These are phyloP conservation scores for Phenganax marumi DNA, from an alignment of 92 coral and sea anemone genomes.

Conservation along the genomic window DNA sequence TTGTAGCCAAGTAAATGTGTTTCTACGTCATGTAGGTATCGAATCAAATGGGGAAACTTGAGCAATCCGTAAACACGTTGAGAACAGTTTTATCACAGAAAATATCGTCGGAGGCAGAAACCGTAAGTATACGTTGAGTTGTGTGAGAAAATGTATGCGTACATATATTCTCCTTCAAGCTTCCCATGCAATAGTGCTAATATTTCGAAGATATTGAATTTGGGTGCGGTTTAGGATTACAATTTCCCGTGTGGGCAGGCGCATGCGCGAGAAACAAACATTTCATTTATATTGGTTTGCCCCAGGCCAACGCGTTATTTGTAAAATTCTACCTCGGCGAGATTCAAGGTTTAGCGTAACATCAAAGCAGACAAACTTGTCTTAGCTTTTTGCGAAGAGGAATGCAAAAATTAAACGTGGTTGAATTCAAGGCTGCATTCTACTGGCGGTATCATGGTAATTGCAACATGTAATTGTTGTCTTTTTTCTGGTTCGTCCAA, in stretches of 20 bases:
- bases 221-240: too few relatives aligned
- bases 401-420: not conserved
- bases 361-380: too few relatives aligned
- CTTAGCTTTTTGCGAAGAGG: not conserved
- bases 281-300: too few relatives aligned
- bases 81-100: conserved; percentile 92
- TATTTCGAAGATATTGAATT: too few relatives aligned
- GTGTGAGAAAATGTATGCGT: not conserved
- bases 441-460: not conserved
- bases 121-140: conserved; percentile 67
- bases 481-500: conserved; percentile 2
- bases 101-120: conserved; percentile 93
- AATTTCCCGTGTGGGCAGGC: too few relatives aligned
- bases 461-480: not conserved
- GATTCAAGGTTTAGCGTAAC: too few relatives aligned
- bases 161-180: too few relatives aligned
- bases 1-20: not conserved
- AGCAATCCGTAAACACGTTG: conserved; percentile 83
- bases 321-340: too few relatives aligned
- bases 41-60: conserved; percentile 80
- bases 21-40: conserved; percentile 53
- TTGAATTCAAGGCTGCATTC: not conserved
- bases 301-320: too few relatives aligned
- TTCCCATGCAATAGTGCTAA: too few relatives aligned
- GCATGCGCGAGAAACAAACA: too few relatives aligned